These are phyloP conservation scores for Parnassius apollo DNA, from an alignment of 2,888 invertebrate genomes.

Conservation along the genomic window DNA sequence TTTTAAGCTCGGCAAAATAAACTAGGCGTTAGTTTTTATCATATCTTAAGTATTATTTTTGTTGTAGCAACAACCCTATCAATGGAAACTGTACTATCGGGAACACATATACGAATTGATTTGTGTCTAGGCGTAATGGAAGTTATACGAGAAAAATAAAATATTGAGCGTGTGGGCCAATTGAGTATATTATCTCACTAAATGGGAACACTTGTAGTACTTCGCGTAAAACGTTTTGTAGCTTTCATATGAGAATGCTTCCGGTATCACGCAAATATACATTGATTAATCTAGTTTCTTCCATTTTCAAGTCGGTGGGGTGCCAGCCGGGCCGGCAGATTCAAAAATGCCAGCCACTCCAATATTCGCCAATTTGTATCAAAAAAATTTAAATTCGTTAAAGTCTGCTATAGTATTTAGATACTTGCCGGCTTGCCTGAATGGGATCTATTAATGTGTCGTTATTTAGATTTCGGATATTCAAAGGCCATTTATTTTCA, in stretches of 20 bases:
- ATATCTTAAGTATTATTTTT: conserved; percentile 71
- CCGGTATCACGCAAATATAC: conserved; percentile 8
- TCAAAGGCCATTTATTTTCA: too few relatives aligned
- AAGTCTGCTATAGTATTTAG: too few relatives aligned
- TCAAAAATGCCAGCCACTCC: too few relatives aligned
- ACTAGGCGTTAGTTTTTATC: conserved; percentile 45
- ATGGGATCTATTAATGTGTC: too few relatives aligned
- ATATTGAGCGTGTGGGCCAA: conserved; percentile 68
- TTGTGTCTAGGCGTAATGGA: conserved; percentile 49
- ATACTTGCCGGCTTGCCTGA: too few relatives aligned
- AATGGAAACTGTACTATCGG: conserved; percentile 52
- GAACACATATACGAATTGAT: conserved; percentile 52
- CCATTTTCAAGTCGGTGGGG: too few relatives aligned
- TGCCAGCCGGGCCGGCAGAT: too few relatives aligned
- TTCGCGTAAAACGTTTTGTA: conserved; percentile 52
- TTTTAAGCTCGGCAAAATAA: conserved; percentile 8
- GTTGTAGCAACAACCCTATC: conserved; percentile 54
- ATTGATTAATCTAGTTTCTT: too few relatives aligned
- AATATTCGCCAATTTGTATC: too few relatives aligned
- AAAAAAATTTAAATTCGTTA: too few relatives aligned
- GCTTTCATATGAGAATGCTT: background rate
- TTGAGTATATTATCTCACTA: conserved; percentile 66
- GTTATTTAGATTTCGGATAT: too few relatives aligned
- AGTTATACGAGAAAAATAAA: conserved; percentile 50
- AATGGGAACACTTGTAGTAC: conserved; percentile 72